phyloP scores from a whole-genome alignment of 2,113 vertebrate species.

The Caracal caracal region DNA sequence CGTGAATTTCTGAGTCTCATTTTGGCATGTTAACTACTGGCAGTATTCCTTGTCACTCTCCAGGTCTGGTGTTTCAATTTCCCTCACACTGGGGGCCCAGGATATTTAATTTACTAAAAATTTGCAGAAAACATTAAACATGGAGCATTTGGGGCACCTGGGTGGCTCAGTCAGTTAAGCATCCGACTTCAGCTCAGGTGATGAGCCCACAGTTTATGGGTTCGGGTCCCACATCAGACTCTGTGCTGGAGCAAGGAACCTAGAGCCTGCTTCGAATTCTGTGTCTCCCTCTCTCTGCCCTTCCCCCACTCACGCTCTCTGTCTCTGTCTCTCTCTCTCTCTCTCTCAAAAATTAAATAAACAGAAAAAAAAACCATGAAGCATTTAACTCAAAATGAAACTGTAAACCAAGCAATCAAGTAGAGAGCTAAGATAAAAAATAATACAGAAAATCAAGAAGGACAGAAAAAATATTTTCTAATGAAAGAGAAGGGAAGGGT shows the following conservation, averaged over 20 bases:
- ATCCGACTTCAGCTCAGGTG: too few species aligned
- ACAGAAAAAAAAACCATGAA: too few species aligned
- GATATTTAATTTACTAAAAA: background rate
- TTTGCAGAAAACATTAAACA: background rate
- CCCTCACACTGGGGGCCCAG: background rate
- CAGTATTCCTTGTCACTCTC: background rate
- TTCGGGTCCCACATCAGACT: too few species aligned
- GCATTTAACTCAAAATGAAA: slow-evolving; percentile 32
- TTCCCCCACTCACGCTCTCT: too few species aligned
- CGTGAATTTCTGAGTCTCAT: background rate
- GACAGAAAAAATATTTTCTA: background rate
- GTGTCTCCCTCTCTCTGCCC: too few species aligned
- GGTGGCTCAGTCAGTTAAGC: too few species aligned
- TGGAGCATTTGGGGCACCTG: background rate
- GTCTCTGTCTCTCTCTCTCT: too few species aligned
- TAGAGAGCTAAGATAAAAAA: background rate
- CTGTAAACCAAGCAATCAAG: slow-evolving; percentile 25
- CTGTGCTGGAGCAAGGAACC: too few species aligned
- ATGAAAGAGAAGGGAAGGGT: background rate
- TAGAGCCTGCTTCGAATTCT: too few species aligned
- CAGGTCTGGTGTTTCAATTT: background rate
- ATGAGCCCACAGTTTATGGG: too few species aligned
- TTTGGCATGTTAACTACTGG: background rate
- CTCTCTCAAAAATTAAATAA: too few species aligned
- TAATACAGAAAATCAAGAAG: background rate